Evolutionary conservation across 2,113 vertebrate species (phyloP).

Genomic region (Lutjanus erythropterus): DNA sequence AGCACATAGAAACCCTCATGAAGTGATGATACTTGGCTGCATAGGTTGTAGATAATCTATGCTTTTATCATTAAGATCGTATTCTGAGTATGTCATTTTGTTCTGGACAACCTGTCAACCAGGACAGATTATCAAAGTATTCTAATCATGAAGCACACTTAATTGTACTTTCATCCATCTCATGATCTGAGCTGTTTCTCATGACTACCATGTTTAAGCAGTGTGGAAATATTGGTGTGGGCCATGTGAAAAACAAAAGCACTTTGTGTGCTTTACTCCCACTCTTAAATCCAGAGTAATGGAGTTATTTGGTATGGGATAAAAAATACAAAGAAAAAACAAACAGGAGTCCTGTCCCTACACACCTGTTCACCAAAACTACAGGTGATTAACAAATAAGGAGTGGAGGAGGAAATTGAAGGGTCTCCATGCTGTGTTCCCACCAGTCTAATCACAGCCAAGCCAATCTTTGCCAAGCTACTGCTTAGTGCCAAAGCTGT

Average conservation of each 20-base stretch:
- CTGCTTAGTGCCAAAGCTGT: neutral
- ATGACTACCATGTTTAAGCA: neutral
- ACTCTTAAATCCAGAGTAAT: neutral
- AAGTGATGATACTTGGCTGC: neutral
- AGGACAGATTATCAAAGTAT: neutral
- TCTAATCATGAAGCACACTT: neutral
- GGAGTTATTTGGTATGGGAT: neutral
- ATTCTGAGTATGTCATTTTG: neutral
- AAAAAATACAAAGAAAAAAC: neutral
- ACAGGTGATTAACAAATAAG: neutral
- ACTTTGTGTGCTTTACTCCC: neutral
- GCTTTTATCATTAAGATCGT: neutral
- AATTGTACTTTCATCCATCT: neutral
- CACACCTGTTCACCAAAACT: neutral
- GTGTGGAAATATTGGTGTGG: neutral
- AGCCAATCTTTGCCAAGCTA: neutral
- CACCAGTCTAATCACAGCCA: neutral
- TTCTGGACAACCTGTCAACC: neutral
- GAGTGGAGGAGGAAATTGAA: conserved; percentile 1
- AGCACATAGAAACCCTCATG: neutral
- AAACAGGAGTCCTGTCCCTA: neutral
- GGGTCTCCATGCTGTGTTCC: conserved; percentile 1
- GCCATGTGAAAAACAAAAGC: neutral
- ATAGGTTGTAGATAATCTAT: conserved; percentile 8
- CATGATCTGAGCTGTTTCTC: neutral